Base-by-base conservation (phyloP, 2,888 invertebrate genomes). In the Taenaris catops region DNA sequence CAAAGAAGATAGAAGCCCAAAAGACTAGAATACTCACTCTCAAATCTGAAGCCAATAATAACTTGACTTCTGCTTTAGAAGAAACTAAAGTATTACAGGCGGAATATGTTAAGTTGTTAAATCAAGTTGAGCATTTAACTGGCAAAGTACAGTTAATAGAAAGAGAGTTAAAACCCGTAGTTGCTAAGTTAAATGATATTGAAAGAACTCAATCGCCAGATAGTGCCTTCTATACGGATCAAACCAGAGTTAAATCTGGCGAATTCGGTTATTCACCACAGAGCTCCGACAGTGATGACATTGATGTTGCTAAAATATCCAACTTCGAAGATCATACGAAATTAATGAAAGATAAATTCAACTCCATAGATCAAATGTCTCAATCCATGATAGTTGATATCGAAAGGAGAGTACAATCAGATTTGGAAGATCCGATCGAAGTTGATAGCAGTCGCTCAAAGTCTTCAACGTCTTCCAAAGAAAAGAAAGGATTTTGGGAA, bases 41-140 rank as follows among this genome's bases (percentile, higher is more conserved):
- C 3, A 91, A 93, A 55, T 88, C 89, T 2, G 93, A 93, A 66
- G 90, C 90, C 3, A 86, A 87, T 32, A 89, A 90, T 53, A 90
- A 91, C 43, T 74, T 91, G 27, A 90, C 88, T 25, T 91, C 92
- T 11, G 93, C 93, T 0, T 86, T 89, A 26, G 90, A 89, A 53
- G 93, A 93, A 63, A 92, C 91, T 2, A 92, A 91, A 67, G 81
- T 89, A 20, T 70, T 94, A 1, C 92, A 93, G 59, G 88, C 91
- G n/a, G 91, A 92, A 38, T 87, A 86, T 33, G 81, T 84, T 0
- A 73, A 72, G 48, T 35, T 80, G 18, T 45, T 87, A 0, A 86
- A 83, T 38, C 56, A 67, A 58, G 90, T 95, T 7, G 92, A 93
- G 74, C 91, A 91, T 67, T 76, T 91, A 40, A 89, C 93, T 18